Percentiles rank a stretch among this genome's conserved stretches.
Conservation (phyloP, 2,888 invertebrate species). For the Xiphydria camelus region DNA sequence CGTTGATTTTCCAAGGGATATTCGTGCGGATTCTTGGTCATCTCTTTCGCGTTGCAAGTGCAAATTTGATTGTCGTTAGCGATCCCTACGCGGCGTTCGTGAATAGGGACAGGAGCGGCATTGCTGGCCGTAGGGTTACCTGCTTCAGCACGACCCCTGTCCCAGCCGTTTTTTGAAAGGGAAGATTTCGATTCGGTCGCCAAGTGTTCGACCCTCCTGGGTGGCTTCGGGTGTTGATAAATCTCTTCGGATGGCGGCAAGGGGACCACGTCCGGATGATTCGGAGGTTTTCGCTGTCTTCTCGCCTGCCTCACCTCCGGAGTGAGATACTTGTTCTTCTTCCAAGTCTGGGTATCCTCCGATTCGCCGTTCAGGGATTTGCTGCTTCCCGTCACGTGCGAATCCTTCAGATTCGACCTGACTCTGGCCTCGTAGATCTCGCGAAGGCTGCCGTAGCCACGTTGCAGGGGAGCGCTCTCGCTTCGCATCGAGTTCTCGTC, state of each 20-base stretch:
- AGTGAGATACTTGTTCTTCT: constrained; percentile 59
- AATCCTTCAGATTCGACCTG: constrained; percentile 32
- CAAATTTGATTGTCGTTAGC: neutral
- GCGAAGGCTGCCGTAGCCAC: constrained; percentile 70
- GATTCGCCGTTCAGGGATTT: constrained; percentile 31
- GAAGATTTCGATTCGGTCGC: constrained; percentile 34
- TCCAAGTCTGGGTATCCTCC: constrained; percentile 40
- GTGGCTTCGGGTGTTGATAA: constrained; percentile 67
- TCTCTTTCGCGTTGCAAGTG: neutral
- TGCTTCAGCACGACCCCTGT: constrained; percentile 63
- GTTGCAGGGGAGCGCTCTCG: constrained; percentile 54
- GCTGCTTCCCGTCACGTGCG: constrained; percentile 20
- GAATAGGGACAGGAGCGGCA: constrained; percentile 51
- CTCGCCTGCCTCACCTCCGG: constrained; percentile 75
- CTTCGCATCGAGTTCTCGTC: constrained; percentile 57
- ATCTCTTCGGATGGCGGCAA: constrained; percentile 66
- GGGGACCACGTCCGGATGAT: constrained; percentile 71
- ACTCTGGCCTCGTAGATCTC: constrained; percentile 71
- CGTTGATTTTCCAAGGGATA: too few species aligned
- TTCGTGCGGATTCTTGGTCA: too few species aligned
- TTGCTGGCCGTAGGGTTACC: constrained; percentile 55
- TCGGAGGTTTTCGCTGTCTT: constrained; percentile 66
- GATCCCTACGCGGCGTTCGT: constrained; percentile 40
- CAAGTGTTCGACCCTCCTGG: constrained; percentile 53
- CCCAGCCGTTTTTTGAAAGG: constrained; percentile 70